Evolutionary conservation across 2,797 vertebrate species (phyloP).

Genomic region (Acridotheres tristis): DNA sequence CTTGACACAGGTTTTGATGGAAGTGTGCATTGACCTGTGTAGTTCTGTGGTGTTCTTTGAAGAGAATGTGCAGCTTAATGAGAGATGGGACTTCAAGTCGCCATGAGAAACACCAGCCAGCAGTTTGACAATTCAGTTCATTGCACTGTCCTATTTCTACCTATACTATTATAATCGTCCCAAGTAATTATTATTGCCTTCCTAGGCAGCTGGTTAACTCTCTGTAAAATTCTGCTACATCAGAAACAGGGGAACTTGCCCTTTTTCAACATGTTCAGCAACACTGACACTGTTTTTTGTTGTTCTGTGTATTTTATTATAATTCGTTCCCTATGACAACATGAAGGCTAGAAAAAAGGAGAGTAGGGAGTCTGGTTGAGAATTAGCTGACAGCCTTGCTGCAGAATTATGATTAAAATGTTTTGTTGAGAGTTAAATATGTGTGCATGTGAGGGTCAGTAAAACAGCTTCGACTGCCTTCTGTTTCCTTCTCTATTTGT

Average conservation of each 20-base stretch:
- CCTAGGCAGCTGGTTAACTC: neutral
- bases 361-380: neutral
- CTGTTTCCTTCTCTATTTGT: conserved; percentile 56
- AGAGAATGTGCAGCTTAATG: neutral
- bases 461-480: conserved; percentile 61
- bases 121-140: neutral
- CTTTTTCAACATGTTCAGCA: neutral
- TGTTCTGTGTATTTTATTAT: neutral
- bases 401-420: conserved; percentile 64
- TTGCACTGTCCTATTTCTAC: neutral
- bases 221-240: neutral
- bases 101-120: neutral
- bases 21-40: rapidly evolving
- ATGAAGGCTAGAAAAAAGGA: neutral
- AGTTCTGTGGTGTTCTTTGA: neutral
- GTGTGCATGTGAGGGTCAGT: neutral
- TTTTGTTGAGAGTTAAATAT: conserved; percentile 43
- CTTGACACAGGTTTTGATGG: neutral
- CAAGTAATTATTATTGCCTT: neutral
- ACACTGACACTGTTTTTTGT: neutral
- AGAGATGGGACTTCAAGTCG: neutral
- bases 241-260: neutral
- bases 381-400: conserved; percentile 11
- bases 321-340: neutral
- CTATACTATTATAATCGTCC: neutral